phyloP scores from a whole-genome alignment of 2,797 vertebrate species.

The Clangula hyemalis region DNA sequence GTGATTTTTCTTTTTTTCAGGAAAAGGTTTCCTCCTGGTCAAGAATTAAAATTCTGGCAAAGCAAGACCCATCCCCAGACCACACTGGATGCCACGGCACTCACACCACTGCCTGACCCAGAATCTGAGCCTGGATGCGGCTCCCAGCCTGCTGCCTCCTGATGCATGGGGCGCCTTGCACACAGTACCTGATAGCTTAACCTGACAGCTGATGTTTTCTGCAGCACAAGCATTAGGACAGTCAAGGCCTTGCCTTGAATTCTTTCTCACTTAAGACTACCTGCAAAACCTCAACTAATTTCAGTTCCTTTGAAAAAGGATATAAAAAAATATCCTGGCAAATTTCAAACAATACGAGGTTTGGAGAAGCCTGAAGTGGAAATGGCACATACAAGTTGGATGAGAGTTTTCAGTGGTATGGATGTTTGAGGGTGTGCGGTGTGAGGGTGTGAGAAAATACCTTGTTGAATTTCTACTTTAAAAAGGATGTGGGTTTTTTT shows the following conservation, averaged over 20 bases:
- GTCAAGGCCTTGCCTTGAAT: not conserved
- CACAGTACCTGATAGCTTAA: not conserved
- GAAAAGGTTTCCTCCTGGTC: not conserved
- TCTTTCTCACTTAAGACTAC: not conserved
- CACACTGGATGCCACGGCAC: not conserved
- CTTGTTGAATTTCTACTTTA: not conserved
- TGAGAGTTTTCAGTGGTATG: not conserved
- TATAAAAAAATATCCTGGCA: not conserved
- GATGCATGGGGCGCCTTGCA: not conserved
- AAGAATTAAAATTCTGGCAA: not conserved
- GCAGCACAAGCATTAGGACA: not conserved
- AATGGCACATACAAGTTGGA: not conserved
- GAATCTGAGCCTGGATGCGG: not conserved
- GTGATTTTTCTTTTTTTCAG: not conserved
- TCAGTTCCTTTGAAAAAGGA: not conserved
- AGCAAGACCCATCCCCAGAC: accelerated
- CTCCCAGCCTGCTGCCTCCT: not conserved
- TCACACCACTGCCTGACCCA: not conserved
- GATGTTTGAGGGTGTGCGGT: not conserved
- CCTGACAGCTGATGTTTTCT: not conserved
- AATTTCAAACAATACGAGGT: not conserved
- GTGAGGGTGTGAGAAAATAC: not conserved
- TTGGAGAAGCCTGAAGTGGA: not conserved
- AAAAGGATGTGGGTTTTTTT: not conserved
- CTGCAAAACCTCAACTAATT: not conserved